Percentiles rank a stretch among this genome's conserved stretches.
These are phyloP conservation scores for Parasteatoda tepidariorum DNA, from an alignment of 1,140 invertebrate species.

Conservation along the genomic window DNA sequence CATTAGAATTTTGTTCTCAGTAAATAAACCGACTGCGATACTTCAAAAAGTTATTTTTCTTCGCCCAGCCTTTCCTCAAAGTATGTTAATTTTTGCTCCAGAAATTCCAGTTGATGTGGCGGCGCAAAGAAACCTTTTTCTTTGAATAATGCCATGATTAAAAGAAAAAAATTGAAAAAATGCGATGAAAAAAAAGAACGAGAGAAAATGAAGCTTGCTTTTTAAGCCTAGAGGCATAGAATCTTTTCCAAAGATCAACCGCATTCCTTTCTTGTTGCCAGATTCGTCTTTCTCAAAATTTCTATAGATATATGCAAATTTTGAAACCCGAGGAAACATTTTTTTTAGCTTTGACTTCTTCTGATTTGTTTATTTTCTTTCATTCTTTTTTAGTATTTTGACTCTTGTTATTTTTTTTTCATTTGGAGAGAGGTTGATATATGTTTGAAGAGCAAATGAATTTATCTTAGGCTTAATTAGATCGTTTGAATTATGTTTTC, in stretches of 20 bases:
- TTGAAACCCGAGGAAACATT: background rate
- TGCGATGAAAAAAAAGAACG: background rate
- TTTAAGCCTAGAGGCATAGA: conserved; percentile 15
- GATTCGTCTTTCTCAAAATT: conserved; percentile 4
- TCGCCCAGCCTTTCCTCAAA: background rate
- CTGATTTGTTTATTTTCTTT: conserved; percentile 2
- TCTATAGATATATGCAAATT: conserved; percentile 54
- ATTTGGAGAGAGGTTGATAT: conserved; percentile 13
- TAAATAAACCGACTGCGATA: conserved; percentile 29
- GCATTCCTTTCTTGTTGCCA: conserved; percentile 25
- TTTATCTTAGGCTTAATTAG: conserved; percentile 47
- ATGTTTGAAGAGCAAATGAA: conserved; percentile 44
- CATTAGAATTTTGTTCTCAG: conserved; percentile 44
- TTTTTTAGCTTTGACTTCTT: conserved; percentile 17
- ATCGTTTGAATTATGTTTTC: conserved; percentile 18
- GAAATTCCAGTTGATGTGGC: background rate
- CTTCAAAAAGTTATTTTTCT: conserved; percentile 18
- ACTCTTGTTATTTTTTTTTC: background rate
- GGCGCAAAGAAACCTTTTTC: background rate
- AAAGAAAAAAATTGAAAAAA: background rate
- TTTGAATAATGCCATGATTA: conserved; percentile 37
- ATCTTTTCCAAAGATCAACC: conserved; percentile 39
- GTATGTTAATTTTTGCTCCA: conserved; percentile 52
- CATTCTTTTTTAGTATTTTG: background rate
- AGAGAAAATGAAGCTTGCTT: conserved; percentile 26